Evolutionary conservation across 1,140 invertebrate genomes (phyloP), one percentile per base, ranked within the genome.

Genomic region (Sitobion miscanthi): DNA sequence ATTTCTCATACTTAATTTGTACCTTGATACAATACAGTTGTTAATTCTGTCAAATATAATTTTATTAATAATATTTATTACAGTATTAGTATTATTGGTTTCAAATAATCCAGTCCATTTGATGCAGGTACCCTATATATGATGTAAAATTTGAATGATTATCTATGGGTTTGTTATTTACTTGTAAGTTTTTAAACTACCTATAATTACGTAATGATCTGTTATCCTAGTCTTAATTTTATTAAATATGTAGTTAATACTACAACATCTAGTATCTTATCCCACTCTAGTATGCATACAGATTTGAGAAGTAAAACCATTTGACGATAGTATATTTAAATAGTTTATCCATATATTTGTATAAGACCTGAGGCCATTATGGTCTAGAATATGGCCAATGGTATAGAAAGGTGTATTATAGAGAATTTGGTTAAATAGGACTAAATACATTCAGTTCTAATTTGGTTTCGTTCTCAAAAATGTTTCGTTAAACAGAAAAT

Each of bases 311-410:
- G 38, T 8, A 85, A 85, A 85, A 42, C 83, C 38, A 42, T 42
- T 42, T 42, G 42, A 42, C 42, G 42, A 42, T 4, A 3, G 42
- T 42, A 42, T 42, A 42, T 85, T 85, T 85, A 85, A 85, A 25
- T 85, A 85, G 17, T 85, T 85, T 85, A 86, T 86, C 45, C 85
- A 86, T 86, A 47, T 47, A 86, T 42, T 42, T 42, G 42, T 42
- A 42, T 42, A 4, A 42, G 42, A 42, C 42, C 42, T 42, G 42
- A 42, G 42, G 42, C 42, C 42, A 4, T 42, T 42, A 42, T 42
- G 42, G 42, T 35, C 35, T 35, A 35, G 35, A 35, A 35, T 35
- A 35, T 35, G 35, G 35, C 35, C 35, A 35, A 35, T 35, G 35
- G 35, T 35, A 35, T 35, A 35, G 4, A 42, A 42, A 42, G 42